Base-by-base conservation (phyloP, 1,140 invertebrate genomes). In the Meloidogyne floridensis region DNA sequence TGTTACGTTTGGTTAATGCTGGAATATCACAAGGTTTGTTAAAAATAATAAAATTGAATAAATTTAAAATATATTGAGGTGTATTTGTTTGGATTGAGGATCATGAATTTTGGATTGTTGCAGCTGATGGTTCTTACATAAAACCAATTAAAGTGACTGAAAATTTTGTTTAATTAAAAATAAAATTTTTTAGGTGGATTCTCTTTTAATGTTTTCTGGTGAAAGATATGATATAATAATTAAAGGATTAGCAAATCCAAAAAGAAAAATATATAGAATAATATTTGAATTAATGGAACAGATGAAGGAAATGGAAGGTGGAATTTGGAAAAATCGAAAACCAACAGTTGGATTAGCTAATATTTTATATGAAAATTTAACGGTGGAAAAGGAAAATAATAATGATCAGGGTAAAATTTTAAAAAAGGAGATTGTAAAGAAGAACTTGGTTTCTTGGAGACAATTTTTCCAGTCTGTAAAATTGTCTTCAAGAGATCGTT, bases 211-310 rank as follows among this genome's bases (percentile, higher is more conserved):
- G 5, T 88, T 90, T 81, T 83, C 87, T n/a, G 87, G 87, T 42
- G 87, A 89, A 81, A 83, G 87, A 15, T 89, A 89, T 75, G 87
- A 89, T 75, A 78, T 89, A 42, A 32, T 88, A 0, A 85, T 89
- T 59, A 79, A 86, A 20, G 88, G 87, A 8, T 74, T 87, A 51
- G 76, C 32, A 59, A 77, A 78, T 2, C 87, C 87, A 18, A 84
- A 72, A 3, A 73, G 82, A 70, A 81, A 84, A 51, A 74, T 83
- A 47, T 89, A 90, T 76, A 85, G 86, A 10, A 80, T 88, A 18
- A 82, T 87, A 32, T 74, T 88, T 69, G 87, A 89, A 71, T 90
- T 87, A 20, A 84, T 89, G 79, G 87, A 89, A 78, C 87, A 86
- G 53, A 87, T 75, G 15, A 86, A 72, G n/a, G 65, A 13, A 13